phyloP scores from a whole-genome alignment of 2,888 invertebrate species.

The Oscheius onirici region DNA sequence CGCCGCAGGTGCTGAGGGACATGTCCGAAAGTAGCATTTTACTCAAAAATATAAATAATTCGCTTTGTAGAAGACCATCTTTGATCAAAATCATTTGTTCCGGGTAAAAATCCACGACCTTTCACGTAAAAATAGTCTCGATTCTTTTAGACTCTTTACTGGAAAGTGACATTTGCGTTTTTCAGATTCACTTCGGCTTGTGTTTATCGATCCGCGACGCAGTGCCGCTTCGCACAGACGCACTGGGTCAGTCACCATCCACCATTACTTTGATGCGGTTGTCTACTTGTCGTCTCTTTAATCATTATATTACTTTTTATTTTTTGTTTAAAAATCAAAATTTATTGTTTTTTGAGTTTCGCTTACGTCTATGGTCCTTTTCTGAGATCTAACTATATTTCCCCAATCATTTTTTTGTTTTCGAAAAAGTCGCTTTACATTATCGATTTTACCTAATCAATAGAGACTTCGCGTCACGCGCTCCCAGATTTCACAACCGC shows the following conservation, averaged over 20 bases:
- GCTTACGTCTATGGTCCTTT: too few species aligned
- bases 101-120: not conserved
- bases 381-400: not conserved
- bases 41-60: not conserved
- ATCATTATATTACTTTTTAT: too few species aligned
- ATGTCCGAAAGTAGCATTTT: not conserved
- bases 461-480: not conserved
- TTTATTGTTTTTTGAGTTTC: too few species aligned
- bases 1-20: not conserved
- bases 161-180: not conserved
- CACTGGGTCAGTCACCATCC: slow-evolving; percentile 17
- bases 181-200: slow-evolving; percentile 4
- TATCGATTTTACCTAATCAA: slow-evolving; percentile 12
- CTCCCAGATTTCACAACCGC: not conserved
- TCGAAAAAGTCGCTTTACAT: not conserved
- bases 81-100: not conserved
- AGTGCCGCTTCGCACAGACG: slow-evolving; percentile 9
- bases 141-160: not conserved
- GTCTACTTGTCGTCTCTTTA: not conserved
- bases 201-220: slow-evolving; percentile 24
- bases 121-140: not conserved
- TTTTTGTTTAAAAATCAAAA: too few species aligned
- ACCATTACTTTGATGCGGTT: slow-evolving; percentile 16
- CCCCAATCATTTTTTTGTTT: not conserved
- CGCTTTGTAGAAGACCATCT: not conserved